Percentiles rank a stretch among this genome's conserved stretches.
These are phyloP conservation scores for Eutolmus rufibarbis DNA, from an alignment of 2,888 invertebrate genomes.

Conservation along the genomic window DNA sequence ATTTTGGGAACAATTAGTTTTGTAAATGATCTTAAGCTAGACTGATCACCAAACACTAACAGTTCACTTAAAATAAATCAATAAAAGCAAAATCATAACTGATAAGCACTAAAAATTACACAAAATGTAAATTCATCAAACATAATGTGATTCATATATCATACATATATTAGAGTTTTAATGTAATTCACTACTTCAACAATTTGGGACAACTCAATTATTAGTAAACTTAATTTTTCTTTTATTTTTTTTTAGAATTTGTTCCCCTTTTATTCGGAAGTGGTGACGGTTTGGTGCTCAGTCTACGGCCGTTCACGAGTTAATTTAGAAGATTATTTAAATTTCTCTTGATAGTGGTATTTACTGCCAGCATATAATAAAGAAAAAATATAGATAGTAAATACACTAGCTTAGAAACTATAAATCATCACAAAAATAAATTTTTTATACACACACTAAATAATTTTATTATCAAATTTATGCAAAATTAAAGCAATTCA, in stretches of 20 bases:
- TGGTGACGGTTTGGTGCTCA: background rate
- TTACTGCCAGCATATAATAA: background rate
- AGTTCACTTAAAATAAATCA: background rate
- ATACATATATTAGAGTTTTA: background rate
- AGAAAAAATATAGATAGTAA: background rate
- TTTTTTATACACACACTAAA: background rate
- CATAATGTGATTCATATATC: background rate
- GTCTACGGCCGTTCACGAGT: background rate
- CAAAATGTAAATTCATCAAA: background rate
- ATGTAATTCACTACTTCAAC: background rate
- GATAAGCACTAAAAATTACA: background rate
- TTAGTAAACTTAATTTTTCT: background rate
- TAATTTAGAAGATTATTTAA: background rate
- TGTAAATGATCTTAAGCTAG: background rate
- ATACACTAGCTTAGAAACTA: background rate
- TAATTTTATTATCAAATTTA: background rate
- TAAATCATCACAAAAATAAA: constrained; percentile 14
- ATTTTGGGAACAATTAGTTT: background rate
- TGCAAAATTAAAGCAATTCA: background rate
- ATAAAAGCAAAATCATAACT: background rate
- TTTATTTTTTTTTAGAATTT: background rate
- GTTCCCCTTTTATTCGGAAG: background rate
- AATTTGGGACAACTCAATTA: background rate
- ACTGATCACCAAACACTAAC: constrained; percentile 4
- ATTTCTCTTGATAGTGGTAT: background rate